phyloP scores from a whole-genome alignment of 2,888 invertebrate species.

The Tetrapedia diversipes region DNA sequence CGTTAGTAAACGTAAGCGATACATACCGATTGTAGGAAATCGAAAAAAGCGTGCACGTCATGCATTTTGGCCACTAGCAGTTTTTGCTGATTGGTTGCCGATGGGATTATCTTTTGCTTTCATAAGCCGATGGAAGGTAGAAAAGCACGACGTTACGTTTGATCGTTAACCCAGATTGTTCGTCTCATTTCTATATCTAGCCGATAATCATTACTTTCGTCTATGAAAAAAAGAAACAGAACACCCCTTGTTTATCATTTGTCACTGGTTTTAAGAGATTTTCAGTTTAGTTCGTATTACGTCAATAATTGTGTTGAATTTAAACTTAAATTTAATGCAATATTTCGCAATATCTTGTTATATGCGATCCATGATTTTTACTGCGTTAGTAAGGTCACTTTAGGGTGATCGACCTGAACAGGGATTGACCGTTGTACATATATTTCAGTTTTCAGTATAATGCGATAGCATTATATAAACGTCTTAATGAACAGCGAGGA shows the following conservation, averaged over 20 bases:
- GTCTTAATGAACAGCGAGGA: background rate
- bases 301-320: too few relatives aligned
- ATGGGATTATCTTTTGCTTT: conserved; percentile 41
- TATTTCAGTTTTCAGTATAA: too few relatives aligned
- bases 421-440: background rate
- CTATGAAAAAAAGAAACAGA: too few relatives aligned
- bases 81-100: conserved; percentile 53
- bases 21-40: too few relatives aligned
- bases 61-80: conserved; percentile 33
- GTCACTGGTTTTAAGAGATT: too few relatives aligned
- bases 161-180: conserved; percentile 56
- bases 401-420: background rate
- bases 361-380: background rate
- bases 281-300: too few relatives aligned
- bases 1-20: conserved; percentile 21
- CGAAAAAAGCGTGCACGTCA: conserved; percentile 46
- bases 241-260: too few relatives aligned
- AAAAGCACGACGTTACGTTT: conserved; percentile 26
- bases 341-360: background rate
- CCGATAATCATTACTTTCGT: background rate
- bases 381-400: background rate
- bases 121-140: conserved; percentile 4
- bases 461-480: background rate
- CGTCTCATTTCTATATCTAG: background rate
- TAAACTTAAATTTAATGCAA: too few relatives aligned